Conservation (phyloP, 2,113 vertebrate species). For the Pomatostomus ruficeps region DNA sequence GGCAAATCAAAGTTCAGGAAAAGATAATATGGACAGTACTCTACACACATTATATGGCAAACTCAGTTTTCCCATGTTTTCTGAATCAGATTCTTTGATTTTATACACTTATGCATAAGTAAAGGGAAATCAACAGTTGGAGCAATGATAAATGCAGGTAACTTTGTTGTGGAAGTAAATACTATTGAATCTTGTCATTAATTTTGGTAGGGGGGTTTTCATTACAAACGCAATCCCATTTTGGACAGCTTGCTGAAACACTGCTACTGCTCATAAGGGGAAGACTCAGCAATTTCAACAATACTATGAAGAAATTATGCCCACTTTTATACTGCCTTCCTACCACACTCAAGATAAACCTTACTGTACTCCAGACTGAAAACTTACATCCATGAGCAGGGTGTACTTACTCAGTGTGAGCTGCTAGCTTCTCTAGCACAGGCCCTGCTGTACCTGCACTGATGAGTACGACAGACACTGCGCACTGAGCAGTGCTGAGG, state of each 20-base stretch:
- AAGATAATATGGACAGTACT: conserved; percentile 2
- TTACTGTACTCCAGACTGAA: not conserved
- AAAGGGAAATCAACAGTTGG: not conserved
- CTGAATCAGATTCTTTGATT: not conserved
- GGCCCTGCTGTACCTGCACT: not conserved
- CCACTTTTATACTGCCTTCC: not conserved
- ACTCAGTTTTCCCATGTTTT: not conserved
- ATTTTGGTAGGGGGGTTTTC: not conserved
- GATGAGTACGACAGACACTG: accelerated
- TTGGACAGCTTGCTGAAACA: not conserved
- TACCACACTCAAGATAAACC: not conserved
- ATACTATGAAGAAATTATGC: not conserved
- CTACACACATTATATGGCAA: not conserved
- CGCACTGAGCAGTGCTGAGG: not conserved
- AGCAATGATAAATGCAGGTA: not conserved
- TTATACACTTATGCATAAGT: not conserved
- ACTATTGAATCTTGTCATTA: not conserved
- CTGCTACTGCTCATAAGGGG: not conserved
- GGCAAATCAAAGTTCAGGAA: not conserved
- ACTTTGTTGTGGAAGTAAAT: not conserved
- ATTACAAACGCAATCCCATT: not conserved
- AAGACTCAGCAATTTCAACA: not conserved
- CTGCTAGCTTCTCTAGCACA: not conserved
- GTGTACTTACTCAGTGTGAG: not conserved
- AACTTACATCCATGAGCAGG: not conserved